phyloP scores from a whole-genome alignment of 1,140 invertebrate genomes.

The Lordiphosa mommai region DNA sequence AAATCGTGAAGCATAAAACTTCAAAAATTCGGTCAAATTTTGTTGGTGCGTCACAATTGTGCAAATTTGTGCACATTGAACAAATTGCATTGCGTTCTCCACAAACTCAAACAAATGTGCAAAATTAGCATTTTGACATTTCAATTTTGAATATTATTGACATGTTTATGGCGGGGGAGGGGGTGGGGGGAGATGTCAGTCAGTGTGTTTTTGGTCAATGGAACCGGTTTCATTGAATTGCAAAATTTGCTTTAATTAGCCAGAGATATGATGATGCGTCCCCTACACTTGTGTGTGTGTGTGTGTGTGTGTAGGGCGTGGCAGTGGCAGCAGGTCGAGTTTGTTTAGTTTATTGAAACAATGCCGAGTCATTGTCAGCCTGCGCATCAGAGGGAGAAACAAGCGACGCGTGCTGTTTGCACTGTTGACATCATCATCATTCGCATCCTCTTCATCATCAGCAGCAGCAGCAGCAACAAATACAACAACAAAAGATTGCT shows the following conservation, averaged over 20 bases:
- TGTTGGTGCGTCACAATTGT: no score
- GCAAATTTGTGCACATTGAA: no score
- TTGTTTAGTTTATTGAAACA: constrained; percentile 67
- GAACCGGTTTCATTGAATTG: constrained; percentile 59
- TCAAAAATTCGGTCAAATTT: no score
- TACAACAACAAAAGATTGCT: constrained; percentile 15
- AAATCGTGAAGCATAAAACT: constrained; percentile 42
- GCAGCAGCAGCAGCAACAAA: constrained; percentile 17
- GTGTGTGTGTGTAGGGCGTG: constrained; percentile 24
- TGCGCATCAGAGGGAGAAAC: constrained; percentile 11
- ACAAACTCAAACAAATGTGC: constrained; percentile 65
- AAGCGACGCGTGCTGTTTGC: constrained; percentile 58
- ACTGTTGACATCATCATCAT: constrained; percentile 58
- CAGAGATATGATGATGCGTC: constrained; percentile 13
- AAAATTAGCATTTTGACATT: constrained; percentile 76
- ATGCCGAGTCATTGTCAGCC: constrained; percentile 53
- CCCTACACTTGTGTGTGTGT: neutral
- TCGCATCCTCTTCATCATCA: constrained; percentile 18
- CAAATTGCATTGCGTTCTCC: no score
- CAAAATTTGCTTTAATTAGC: constrained; percentile 61
- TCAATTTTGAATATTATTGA: constrained; percentile 76
- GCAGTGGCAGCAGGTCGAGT: constrained; percentile 15
- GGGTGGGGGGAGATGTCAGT: neutral
- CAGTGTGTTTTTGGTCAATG: constrained; percentile 60
- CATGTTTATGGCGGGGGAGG: constrained; percentile 13